Base-by-base conservation (phyloP, 2,113 vertebrate species). In the Platichthys flesus region DNA sequence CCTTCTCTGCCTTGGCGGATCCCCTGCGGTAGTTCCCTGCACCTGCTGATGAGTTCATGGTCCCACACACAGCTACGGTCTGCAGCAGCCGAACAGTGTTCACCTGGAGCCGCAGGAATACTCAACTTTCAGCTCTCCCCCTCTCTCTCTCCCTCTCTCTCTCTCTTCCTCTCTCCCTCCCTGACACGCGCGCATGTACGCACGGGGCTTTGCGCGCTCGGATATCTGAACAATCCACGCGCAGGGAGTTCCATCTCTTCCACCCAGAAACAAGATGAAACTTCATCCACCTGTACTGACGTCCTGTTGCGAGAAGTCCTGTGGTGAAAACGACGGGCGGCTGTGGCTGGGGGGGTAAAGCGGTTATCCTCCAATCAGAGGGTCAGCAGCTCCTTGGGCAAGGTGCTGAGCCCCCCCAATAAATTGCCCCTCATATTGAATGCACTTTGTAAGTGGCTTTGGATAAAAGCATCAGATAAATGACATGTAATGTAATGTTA, bases 21-120 rank as follows among this genome's bases (percentile, higher is more conserved):
- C 91, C 88, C 55, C 84, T 85, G 35, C 91, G 88, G 88, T 94
- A 94, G 88, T 92, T 93, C 35, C 93, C 89, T 20, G 71, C 91
- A 65, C 94, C 93, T 67, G 94, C 93, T 51, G 93, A 93, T 31
- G 94, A 90, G 92, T 94, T 94, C 94, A 95, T 95, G 88, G 80
- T 85, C 73, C 69, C 77, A 35, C 40, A 23, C 37, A 63, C 59
- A 13, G 40, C 40, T 0, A 42, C 40, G 31, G 57, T 79, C 85
- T 80, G 72, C 58, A 82, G 80, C 9, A 82, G 79, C 6, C 49
- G 24, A 64, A 82, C 59, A 64, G 77, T 14, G 51, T 70, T 71
- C 79, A 86, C 61, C 79, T 85, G 62, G 71, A 76, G 62, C 23
- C 35, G 35, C 52, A 52, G 61, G 45, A 74, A 67, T 67, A 59